Conservation (phyloP, 2,113 vertebrate species). For the Hyperoodon ampullatus region DNA sequence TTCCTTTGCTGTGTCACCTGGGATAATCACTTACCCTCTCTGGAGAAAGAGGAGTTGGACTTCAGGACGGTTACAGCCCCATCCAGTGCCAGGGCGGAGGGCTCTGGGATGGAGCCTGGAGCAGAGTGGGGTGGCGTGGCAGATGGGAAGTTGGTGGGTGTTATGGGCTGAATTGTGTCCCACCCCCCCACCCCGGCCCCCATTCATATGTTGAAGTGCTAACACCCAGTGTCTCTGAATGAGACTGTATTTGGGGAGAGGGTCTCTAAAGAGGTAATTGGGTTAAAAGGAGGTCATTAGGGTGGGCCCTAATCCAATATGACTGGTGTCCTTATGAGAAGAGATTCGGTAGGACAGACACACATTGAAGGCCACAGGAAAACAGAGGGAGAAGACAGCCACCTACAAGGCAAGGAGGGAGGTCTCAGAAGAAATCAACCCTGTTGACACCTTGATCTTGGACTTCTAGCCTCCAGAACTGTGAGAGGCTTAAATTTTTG, state of each 20-base stretch:
- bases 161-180: not conserved
- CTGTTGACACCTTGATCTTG: not conserved
- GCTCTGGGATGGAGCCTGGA: not conserved
- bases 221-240: not conserved
- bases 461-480: not conserved
- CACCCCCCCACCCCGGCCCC: no score
- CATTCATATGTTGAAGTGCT: not conserved
- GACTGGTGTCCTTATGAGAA: not conserved
- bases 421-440: not conserved
- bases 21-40: not conserved
- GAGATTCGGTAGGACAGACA: not conserved
- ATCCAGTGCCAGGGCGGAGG: not conserved
- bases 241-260: not conserved
- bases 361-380: not conserved
- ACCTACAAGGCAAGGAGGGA: not conserved
- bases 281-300: not conserved
- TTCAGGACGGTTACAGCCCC: not conserved
- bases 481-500: not conserved
- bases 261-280: not conserved
- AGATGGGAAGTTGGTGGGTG: not conserved
- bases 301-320: not conserved
- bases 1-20: not conserved
- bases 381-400: not conserved
- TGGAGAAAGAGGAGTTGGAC: not conserved
- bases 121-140: accelerated